These are phyloP conservation scores for Enteromius unitaeniatus DNA, from an alignment of 2,797 vertebrate species.

Conservation along the genomic window DNA sequence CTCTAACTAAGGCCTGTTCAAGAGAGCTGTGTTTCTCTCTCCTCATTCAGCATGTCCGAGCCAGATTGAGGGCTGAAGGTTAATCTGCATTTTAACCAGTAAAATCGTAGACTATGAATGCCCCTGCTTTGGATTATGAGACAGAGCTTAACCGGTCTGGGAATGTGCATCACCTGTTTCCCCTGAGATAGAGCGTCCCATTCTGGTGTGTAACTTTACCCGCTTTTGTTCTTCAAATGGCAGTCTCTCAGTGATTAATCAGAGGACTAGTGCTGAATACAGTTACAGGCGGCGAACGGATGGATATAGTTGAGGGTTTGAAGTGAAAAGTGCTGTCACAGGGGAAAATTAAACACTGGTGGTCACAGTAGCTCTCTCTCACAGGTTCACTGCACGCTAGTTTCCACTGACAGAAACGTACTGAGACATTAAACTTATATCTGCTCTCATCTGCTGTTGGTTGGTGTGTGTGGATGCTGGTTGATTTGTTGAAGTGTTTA, in stretches of 20 bases:
- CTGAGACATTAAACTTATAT: not conserved
- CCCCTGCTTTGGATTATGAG: conserved; percentile 18
- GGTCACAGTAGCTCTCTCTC: not conserved
- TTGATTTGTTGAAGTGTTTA: not conserved
- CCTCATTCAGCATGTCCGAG: not conserved
- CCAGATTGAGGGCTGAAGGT: conserved; percentile 41
- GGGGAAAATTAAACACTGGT: not conserved
- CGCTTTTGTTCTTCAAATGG: conserved; percentile 18
- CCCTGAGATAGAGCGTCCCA: conserved; percentile 12
- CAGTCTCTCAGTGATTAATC: not conserved
- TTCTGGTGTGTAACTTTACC: conserved; percentile 21
- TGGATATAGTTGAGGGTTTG: not conserved
- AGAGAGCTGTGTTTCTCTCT: not conserved
- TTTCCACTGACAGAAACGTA: conserved; percentile 26
- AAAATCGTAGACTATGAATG: conserved; percentile 12
- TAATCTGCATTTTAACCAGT: conserved; percentile 49
- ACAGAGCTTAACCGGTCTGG: conserved; percentile 19
- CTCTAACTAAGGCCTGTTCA: not conserved
- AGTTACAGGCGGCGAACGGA: not conserved
- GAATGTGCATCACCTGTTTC: conserved; percentile 35
- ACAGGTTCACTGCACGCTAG: not conserved
- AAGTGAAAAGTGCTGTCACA: conserved; percentile 22
- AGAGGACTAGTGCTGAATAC: conserved; percentile 13
- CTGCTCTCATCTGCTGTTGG: conserved; percentile 8
- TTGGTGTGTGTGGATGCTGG: not conserved